Evolutionary conservation across 2,797 vertebrate species (phyloP).

Genomic region (Oryzias dopingdopingensis): DNA sequence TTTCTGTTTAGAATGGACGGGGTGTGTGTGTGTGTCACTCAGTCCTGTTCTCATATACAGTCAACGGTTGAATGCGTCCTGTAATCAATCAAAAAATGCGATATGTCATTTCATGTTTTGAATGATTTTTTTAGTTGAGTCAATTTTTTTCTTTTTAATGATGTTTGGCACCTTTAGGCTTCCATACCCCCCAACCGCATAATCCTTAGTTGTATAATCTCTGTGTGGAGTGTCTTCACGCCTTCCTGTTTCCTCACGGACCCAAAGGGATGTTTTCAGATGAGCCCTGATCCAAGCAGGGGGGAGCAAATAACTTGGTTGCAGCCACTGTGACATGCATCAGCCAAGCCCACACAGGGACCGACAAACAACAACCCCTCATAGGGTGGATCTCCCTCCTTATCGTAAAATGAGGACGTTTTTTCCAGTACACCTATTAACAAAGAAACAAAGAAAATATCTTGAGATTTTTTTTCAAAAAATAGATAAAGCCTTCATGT

Average conservation of each 20-base stretch:
- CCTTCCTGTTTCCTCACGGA: slow-evolving; percentile 43
- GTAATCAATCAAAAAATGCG: no score
- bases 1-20: no score
- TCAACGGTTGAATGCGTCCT: no score
- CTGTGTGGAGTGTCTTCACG: slow-evolving; percentile 27
- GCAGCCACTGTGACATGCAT: slow-evolving; percentile 61
- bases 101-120: background rate
- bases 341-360: slow-evolving; percentile 42
- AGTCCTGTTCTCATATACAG: no score
- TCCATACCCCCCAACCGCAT: background rate
- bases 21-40: no score
- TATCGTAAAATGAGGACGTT: slow-evolving; percentile 51
- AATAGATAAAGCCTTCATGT: slow-evolving; percentile 9
- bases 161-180: background rate
- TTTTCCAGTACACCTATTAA: slow-evolving; percentile 19
- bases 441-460: slow-evolving; percentile 18
- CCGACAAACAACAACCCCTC: slow-evolving; percentile 43
- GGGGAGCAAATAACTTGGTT: slow-evolving; percentile 48
- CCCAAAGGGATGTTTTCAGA: slow-evolving; percentile 37
- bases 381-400: slow-evolving; percentile 17
- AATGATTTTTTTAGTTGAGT: background rate
- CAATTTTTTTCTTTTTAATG: background rate
- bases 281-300: slow-evolving; percentile 22
- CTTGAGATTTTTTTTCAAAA: slow-evolving; percentile 24
- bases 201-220: background rate